A percentile compares a stretch with the other conserved stretches of the same genome.
phyloP scores from a whole-genome alignment of 2,888 invertebrate genomes.

The Minunthozetes semirufus region DNA sequence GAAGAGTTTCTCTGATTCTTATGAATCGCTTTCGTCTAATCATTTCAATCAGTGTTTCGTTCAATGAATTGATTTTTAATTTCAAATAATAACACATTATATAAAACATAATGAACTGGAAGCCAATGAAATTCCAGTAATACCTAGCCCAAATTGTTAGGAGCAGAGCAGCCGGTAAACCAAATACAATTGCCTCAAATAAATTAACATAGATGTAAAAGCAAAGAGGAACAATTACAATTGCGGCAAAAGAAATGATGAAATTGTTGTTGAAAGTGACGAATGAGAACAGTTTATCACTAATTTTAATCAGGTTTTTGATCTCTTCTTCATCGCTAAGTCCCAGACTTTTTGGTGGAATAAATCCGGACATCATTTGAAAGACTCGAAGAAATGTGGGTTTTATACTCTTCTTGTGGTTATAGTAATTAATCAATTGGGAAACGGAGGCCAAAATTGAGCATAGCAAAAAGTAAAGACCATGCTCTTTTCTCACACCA shows the following conservation, averaged over 20 bases:
- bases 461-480: too few relatives aligned
- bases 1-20: neutral
- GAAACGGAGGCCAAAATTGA: too few relatives aligned
- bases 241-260: neutral
- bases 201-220: neutral
- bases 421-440: neutral
- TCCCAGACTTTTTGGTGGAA: neutral
- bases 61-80: neutral
- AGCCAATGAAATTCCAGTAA: too few relatives aligned
- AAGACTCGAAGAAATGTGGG: neutral
- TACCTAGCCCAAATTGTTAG: too few relatives aligned
- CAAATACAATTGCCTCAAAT: neutral
- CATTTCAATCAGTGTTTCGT: neutral
- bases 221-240: neutral
- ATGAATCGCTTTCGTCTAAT: neutral
- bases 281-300: neutral
- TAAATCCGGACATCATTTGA: slow-evolving; percentile 13
- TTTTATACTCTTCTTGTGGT: neutral
- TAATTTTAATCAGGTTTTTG: neutral
- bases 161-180: too few relatives aligned
- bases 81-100: neutral
- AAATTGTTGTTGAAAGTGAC: neutral
- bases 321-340: neutral
- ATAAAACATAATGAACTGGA: neutral
- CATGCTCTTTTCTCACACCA: too few relatives aligned